Conservation (phyloP, 1,140 invertebrate species). For the Dysdera silvatica region DNA sequence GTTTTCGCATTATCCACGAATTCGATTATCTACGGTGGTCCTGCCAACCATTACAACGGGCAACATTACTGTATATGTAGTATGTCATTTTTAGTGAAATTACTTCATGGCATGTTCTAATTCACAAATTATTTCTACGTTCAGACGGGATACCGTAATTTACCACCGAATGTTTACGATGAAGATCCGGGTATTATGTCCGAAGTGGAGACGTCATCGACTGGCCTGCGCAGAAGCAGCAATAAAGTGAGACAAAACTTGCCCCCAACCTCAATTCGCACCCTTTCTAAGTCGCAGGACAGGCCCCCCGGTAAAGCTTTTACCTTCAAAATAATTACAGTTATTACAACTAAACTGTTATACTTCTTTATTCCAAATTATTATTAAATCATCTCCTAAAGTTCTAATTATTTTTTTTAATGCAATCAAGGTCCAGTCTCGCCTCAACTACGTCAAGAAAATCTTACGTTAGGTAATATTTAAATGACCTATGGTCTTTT, state of each 20-base stretch:
- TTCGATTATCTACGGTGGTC: too few relatives aligned
- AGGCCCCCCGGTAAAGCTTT: slow-evolving; percentile 15
- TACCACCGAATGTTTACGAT: slow-evolving; percentile 49
- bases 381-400: not conserved
- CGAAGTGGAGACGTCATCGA: slow-evolving; percentile 87
- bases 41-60: too few relatives aligned
- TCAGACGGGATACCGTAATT: too few relatives aligned
- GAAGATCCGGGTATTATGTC: slow-evolving; percentile 96
- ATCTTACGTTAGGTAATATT: slow-evolving; percentile 22
- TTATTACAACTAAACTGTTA: not conserved
- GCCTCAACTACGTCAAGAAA: slow-evolving; percentile 22
- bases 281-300: slow-evolving; percentile 86
- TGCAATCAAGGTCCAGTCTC: slow-evolving; percentile 26
- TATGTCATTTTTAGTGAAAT: too few relatives aligned
- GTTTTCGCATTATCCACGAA: too few relatives aligned
- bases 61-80: too few relatives aligned
- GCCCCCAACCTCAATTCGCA: slow-evolving; percentile 84
- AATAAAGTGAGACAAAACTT: slow-evolving; percentile 81
- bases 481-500: too few relatives aligned
- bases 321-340: not conserved
- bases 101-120: too few relatives aligned
- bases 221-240: slow-evolving; percentile 69
- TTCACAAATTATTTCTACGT: too few relatives aligned
- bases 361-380: not conserved
- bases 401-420: not conserved